A percentile compares a stretch with the other conserved stretches of the same genome.
Evolutionary conservation across 1,140 invertebrate species (phyloP).

Genomic region (Spodoptera frugiperda): DNA sequence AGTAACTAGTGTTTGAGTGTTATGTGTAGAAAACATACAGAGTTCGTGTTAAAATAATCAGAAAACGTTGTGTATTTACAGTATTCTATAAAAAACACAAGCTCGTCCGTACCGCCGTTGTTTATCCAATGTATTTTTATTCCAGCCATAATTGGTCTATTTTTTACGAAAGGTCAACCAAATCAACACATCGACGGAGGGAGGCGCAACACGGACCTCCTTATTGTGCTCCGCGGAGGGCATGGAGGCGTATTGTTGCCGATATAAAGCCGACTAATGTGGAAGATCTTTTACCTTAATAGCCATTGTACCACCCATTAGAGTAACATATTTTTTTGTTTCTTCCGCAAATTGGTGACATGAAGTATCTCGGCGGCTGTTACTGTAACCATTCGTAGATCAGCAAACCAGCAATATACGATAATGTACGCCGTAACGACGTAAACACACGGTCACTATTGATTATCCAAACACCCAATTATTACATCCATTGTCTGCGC

Average conservation of each 20-base stretch:
- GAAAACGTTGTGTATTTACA: too few relatives aligned
- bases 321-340: constrained; percentile 4
- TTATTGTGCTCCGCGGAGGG: not conserved
- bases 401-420: constrained; percentile 23
- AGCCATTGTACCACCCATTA: constrained; percentile 4
- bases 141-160: too few relatives aligned
- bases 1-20: too few relatives aligned
- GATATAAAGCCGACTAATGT: constrained; percentile 1
- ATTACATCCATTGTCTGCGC: constrained; percentile 14
- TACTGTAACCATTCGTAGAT: constrained; percentile 12
- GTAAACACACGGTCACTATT: constrained; percentile 4
- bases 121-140: too few relatives aligned
- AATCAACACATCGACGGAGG: too few relatives aligned
- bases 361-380: not conserved
- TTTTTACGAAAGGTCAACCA: too few relatives aligned
- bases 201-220: too few relatives aligned
- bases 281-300: not conserved
- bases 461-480: constrained; percentile 25
- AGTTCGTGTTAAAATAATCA: too few relatives aligned
- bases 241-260: not conserved
- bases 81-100: too few relatives aligned
- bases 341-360: not conserved
- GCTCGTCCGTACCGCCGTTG: too few relatives aligned
- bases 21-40: too few relatives aligned
- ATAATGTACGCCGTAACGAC: not conserved